Evolutionary conservation across 2,797 vertebrate genomes (phyloP).

Genomic region (Crypturellus tataupa): DNA sequence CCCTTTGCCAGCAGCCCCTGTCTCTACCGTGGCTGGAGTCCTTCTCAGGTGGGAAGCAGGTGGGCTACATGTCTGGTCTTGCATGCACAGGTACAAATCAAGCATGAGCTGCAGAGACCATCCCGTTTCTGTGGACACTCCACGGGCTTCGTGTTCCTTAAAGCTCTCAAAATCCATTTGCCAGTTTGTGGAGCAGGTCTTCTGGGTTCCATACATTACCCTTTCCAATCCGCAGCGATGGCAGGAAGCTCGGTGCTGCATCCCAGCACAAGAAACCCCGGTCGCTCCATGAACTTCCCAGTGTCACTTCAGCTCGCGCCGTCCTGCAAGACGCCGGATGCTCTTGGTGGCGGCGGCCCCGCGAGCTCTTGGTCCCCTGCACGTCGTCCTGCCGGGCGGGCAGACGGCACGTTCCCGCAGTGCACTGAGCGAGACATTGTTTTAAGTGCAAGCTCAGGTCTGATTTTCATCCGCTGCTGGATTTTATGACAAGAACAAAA

Average conservation of each 20-base stretch:
- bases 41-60: not conserved
- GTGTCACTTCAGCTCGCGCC: not conserved
- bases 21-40: not conserved
- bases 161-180: conserved; percentile 57
- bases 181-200: conserved; percentile 50
- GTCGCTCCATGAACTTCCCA: not conserved
- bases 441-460: not conserved
- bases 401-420: rapidly evolving
- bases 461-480: not conserved
- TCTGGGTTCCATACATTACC: conserved; percentile 60
- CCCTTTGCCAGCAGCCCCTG: conserved; percentile 43
- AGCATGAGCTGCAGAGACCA: conserved; percentile 40
- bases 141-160: not conserved
- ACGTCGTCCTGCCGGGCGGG: not conserved
- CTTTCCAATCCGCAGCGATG: not conserved
- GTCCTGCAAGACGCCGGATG: not conserved
- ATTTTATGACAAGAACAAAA: not conserved
- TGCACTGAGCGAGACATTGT: rapidly evolving
- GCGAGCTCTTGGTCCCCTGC: not conserved
- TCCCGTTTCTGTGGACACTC: conserved; percentile 45
- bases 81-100: not conserved
- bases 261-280: not conserved
- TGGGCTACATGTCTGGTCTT: not conserved
- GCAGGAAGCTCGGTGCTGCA: conserved; percentile 28
- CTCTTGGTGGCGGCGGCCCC: not conserved